A percentile compares a stretch with the other conserved stretches of the same genome.
phyloP scores from a whole-genome alignment of 1,140 invertebrate species.

The Bombyx mori region ASM3026992v2 NC_085116.1:4353501-4354000 shows the following conservation, averaged over 20 bases:
- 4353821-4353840: slow-evolving; percentile 49
- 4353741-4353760: slow-evolving; percentile 51
- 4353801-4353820: slow-evolving; percentile 59
- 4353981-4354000: slow-evolving; percentile 46
- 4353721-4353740: slow-evolving; percentile 24
- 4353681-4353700: too few species aligned
- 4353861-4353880: slow-evolving; percentile 29
- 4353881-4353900: slow-evolving; percentile 52
- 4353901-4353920: slow-evolving; percentile 55
- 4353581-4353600: too few species aligned
- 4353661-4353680: too few species aligned
- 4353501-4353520: too few species aligned
- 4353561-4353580: too few species aligned
- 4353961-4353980: slow-evolving; percentile 43
- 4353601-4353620: too few species aligned
- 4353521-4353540: too few species aligned
- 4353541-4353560: too few species aligned
- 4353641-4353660: too few species aligned
- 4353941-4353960: slow-evolving; percentile 60
- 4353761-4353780: slow-evolving; percentile 57
- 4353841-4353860: slow-evolving; percentile 13
- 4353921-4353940: slow-evolving; percentile 55
- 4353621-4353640: too few species aligned
- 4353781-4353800: slow-evolving; percentile 54
- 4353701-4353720: too few species aligned